A percentile compares a stretch with the other conserved stretches of the same genome.
These are phyloP conservation scores for Himalopsyche kuldschensis DNA, from an alignment of 2,888 invertebrate genomes.

Conservation along the genomic window DNA sequence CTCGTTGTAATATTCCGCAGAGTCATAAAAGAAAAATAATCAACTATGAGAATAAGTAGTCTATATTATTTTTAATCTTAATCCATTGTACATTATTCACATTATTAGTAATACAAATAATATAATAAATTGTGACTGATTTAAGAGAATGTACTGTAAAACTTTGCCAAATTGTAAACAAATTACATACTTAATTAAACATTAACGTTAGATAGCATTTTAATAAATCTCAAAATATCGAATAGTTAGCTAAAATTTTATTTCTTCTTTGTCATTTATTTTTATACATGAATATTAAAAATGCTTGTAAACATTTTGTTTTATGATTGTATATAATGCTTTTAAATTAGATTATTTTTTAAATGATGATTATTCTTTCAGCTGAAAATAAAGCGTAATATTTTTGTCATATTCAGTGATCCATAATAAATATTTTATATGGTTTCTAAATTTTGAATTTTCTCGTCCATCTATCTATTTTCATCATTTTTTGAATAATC, in stretches of 20 bases:
- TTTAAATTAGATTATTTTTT: background rate
- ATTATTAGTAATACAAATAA: background rate
- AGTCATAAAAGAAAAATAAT: background rate
- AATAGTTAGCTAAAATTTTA: background rate
- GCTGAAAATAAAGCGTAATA: no score
- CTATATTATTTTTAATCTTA: background rate
- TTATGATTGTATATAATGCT: background rate
- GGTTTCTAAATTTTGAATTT: no score
- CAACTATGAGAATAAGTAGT: background rate
- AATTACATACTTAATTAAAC: slow-evolving; percentile 5
- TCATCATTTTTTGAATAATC: background rate
- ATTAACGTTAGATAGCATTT: slow-evolving; percentile 22
- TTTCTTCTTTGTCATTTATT: background rate
- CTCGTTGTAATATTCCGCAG: background rate
- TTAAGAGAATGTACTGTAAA: slow-evolving; percentile 19
- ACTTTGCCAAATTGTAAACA: slow-evolving; percentile 26
- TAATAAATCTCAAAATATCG: slow-evolving; percentile 22
- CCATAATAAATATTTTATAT: no score
- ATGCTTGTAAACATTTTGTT: background rate
- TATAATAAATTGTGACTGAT: slow-evolving; percentile 22
- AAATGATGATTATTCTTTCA: background rate
- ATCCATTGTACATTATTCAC: background rate
- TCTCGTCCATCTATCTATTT: no score
- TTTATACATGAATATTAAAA: background rate
- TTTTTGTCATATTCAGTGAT: no score